These are phyloP conservation scores for Pachycephala philippinensis DNA, from an alignment of 2,113 vertebrate species.

Conservation along the genomic window DNA sequence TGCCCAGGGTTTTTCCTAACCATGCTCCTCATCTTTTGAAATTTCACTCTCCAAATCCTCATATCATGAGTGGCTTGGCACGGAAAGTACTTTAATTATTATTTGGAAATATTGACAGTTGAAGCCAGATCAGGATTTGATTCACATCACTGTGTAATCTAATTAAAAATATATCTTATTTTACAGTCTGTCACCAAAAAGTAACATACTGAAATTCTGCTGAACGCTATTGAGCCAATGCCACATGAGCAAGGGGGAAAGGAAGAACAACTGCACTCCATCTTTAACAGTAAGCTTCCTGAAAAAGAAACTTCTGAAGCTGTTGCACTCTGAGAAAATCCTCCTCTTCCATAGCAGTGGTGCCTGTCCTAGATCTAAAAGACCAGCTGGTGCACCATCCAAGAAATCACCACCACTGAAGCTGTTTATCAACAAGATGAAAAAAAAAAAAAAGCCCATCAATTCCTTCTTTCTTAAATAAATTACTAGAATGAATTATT, in stretches of 20 bases:
- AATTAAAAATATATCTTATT: slow-evolving; percentile 15
- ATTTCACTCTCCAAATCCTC: not conserved
- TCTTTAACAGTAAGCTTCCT: not conserved
- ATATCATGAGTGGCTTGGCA: not conserved
- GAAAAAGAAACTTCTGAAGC: not conserved
- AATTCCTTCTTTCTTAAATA: not conserved
- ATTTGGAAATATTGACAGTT: not conserved
- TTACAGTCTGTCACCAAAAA: not conserved
- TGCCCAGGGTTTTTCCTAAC: not conserved
- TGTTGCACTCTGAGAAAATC: not conserved
- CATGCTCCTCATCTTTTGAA: not conserved
- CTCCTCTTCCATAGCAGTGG: not conserved
- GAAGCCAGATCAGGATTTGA: not conserved
- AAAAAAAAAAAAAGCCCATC: not conserved
- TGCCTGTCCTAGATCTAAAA: not conserved
- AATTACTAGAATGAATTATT: not conserved
- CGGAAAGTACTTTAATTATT: not conserved
- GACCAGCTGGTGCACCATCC: not conserved
- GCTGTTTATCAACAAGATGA: not conserved
- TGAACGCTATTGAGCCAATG: not conserved
- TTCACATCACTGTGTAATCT: not conserved
- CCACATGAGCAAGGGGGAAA: not conserved
- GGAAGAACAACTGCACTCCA: not conserved
- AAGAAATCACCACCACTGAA: not conserved
- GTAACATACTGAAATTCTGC: not conserved